Evolutionary conservation across 2,888 invertebrate species (phyloP).

Genomic region (Drosophila lacicola): DNA sequence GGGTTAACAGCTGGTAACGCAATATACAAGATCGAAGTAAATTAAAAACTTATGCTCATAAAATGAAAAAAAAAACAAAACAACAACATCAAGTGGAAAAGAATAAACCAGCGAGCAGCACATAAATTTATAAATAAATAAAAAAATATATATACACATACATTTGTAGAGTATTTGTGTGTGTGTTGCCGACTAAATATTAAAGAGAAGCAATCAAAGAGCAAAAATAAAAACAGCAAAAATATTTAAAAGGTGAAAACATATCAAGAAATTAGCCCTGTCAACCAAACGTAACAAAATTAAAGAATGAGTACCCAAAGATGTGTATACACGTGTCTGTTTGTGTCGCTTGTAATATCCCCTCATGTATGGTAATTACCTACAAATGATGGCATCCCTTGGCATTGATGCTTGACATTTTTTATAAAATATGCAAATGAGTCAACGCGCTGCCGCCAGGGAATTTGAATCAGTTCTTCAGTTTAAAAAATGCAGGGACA

Average conservation of each 20-base stretch:
- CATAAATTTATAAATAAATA: constrained; percentile 74
- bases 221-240: constrained; percentile 27
- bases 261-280: constrained; percentile 62
- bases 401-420: constrained; percentile 56
- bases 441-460: constrained; percentile 31
- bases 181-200: constrained; percentile 1
- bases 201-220: constrained; percentile 10
- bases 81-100: constrained; percentile 12
- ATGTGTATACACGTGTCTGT: constrained; percentile 13
- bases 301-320: constrained; percentile 5
- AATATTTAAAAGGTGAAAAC: constrained; percentile 54
- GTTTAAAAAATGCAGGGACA: constrained; percentile 21
- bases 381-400: constrained; percentile 45
- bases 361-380: constrained; percentile 42
- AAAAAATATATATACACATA: constrained; percentile 66
- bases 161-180: constrained; percentile 19
- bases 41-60: constrained; percentile 18
- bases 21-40: constrained; percentile 18
- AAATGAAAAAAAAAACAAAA: neutral
- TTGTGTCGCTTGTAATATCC: constrained; percentile 1
- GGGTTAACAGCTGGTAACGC: constrained; percentile 9
- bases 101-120: constrained; percentile 24
- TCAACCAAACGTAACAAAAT: constrained; percentile 29
- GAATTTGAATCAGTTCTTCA: constrained; percentile 32
- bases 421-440: constrained; percentile 56